Percentiles rank a stretch among this genome's conserved stretches.
These are phyloP conservation scores for Aurelia sp. DNA, from an alignment of 30 jellyfish, hydroid and myxozoan species.

Conservation along the genomic window DNA sequence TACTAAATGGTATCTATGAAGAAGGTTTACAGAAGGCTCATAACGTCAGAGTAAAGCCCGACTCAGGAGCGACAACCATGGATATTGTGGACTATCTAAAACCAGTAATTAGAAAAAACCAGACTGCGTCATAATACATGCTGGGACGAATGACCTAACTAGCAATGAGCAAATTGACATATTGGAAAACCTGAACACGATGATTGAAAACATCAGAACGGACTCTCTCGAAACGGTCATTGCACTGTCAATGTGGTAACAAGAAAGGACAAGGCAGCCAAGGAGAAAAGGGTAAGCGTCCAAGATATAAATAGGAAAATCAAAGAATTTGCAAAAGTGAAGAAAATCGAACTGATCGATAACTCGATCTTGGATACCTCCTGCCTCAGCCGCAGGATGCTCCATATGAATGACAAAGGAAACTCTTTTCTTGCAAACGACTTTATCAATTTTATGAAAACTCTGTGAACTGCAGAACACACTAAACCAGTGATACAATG, in stretches of 20 bases:
- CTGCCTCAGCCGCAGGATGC: constrained; percentile 40
- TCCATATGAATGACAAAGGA: constrained; percentile 48
- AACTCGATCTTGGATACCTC: constrained; percentile 45
- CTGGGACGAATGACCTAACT: constrained; percentile 26
- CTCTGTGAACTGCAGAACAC: constrained; percentile 33
- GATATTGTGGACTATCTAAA: constrained; percentile 48
- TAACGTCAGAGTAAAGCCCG: constrained; percentile 48
- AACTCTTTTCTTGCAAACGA: constrained; percentile 24
- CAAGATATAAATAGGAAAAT: constrained; percentile 9
- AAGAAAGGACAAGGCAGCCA: constrained; percentile 49
- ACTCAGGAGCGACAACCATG: constrained; percentile 59
- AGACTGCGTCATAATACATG: constrained; percentile 12
- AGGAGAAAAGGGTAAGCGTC: constrained; percentile 39
- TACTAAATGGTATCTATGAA: constrained; percentile 50
- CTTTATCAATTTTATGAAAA: constrained; percentile 13
- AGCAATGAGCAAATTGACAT: background rate
- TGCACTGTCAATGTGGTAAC: constrained; percentile 27
- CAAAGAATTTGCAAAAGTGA: constrained; percentile 33
- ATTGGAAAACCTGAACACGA: background rate
- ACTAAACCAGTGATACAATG: constrained; percentile 4
- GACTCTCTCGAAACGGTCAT: constrained; percentile 51
- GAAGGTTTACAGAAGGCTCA: constrained; percentile 63
- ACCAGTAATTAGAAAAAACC: constrained; percentile 53
- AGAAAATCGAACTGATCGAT: constrained; percentile 16
- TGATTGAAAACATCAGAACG: constrained; percentile 12